Percentiles rank a stretch among this genome's conserved stretches.
Conservation (phyloP, 2,113 vertebrate genomes). For the Scomber scombrus region DNA sequence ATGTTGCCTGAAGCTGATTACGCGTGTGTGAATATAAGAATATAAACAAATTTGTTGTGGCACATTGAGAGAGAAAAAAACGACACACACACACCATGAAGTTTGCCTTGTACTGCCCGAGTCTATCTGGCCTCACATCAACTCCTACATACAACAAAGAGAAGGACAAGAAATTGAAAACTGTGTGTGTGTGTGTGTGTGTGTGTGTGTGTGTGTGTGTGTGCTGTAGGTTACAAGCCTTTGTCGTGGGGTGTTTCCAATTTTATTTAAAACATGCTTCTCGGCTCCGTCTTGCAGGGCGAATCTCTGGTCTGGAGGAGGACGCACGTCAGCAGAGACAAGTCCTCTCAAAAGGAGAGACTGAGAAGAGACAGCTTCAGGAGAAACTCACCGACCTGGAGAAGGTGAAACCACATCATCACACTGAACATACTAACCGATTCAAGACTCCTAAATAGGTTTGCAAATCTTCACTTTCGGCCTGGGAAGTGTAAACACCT, state of each 20-base stretch:
- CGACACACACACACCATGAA: too few species aligned
- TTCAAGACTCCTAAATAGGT: background rate
- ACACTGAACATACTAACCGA: background rate
- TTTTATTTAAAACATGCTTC: background rate
- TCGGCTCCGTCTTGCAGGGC: conserved; percentile 79
- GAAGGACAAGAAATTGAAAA: background rate
- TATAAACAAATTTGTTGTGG: background rate
- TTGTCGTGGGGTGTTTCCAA: too few species aligned
- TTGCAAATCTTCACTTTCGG: background rate
- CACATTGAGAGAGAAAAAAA: too few species aligned
- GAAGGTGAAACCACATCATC: conserved; percentile 87
- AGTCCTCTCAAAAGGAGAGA: conserved; percentile 89
- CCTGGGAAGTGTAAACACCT: background rate
- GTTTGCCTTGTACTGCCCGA: too few species aligned
- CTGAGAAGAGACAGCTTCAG: conserved; percentile 94
- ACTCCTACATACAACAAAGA: background rate
- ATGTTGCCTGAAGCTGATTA: background rate
- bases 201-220: background rate
- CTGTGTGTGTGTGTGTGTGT: background rate
- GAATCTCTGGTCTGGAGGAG: conserved; percentile 92
- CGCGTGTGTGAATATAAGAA: background rate
- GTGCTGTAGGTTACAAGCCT: background rate
- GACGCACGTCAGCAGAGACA: conserved; percentile 90
- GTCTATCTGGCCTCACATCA: too few species aligned
- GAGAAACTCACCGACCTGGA: conserved; percentile 93